Conservation (phyloP, 2,888 invertebrate genomes). For the Eulithis prunata region DNA sequence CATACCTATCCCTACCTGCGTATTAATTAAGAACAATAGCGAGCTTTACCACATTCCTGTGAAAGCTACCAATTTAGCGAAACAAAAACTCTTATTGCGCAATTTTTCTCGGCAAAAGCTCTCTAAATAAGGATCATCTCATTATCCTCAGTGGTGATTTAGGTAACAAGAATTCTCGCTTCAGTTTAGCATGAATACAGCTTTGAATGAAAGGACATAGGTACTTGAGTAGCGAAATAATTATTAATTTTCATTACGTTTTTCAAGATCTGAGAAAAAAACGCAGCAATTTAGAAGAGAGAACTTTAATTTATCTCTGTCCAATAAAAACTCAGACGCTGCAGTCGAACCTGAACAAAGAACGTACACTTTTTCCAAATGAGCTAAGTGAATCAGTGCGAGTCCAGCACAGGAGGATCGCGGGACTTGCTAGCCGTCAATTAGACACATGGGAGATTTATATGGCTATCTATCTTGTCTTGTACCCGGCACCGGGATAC, state of each 20-base stretch:
- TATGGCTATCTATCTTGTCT: slow-evolving; percentile 76
- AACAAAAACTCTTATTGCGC: slow-evolving; percentile 52
- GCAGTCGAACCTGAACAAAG: slow-evolving; percentile 47
- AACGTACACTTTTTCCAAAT: slow-evolving; percentile 54
- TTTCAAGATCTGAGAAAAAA: slow-evolving; percentile 5
- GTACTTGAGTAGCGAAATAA: neutral
- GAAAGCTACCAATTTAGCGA: slow-evolving; percentile 39
- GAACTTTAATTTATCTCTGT: slow-evolving; percentile 33
- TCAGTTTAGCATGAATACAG: slow-evolving; percentile 24
- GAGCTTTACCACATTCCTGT: slow-evolving; percentile 28
- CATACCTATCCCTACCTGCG: slow-evolving; percentile 20
- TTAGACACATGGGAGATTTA: slow-evolving; percentile 80
- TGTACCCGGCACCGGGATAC: slow-evolving; percentile 49
- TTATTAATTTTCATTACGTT: slow-evolving; percentile 6
- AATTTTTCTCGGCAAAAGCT: slow-evolving; percentile 52
- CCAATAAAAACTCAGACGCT: slow-evolving; percentile 47
- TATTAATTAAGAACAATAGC: slow-evolving; percentile 34
- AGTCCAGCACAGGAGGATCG: slow-evolving; percentile 49
- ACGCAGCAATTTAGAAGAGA: slow-evolving; percentile 14
- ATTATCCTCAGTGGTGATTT: slow-evolving; percentile 57
- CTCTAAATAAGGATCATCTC: slow-evolving; percentile 56
- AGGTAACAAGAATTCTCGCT: slow-evolving; percentile 47
- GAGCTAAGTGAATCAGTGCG: slow-evolving; percentile 66
- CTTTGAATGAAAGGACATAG: slow-evolving; percentile 3
- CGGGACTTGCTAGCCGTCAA: slow-evolving; percentile 72